These are phyloP conservation scores for Lamellibrachia satsuma DNA, from an alignment of 2,888 invertebrate genomes.

Conservation along the genomic window DNA sequence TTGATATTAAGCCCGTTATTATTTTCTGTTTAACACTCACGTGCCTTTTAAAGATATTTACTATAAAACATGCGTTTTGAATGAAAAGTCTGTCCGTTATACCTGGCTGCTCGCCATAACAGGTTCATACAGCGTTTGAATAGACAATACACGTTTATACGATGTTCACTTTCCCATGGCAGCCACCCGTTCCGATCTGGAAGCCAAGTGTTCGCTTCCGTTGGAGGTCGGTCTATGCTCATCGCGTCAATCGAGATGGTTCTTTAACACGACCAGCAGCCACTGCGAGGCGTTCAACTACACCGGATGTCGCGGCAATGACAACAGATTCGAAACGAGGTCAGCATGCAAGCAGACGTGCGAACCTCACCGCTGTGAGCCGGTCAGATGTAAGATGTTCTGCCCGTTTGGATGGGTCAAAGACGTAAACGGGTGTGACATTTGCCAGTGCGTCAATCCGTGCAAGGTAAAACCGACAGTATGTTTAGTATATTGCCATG, in stretches of 20 bases:
- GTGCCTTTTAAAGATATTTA: too few relatives aligned
- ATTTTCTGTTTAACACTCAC: too few relatives aligned
- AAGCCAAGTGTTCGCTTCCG: not conserved
- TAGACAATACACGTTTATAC: too few relatives aligned
- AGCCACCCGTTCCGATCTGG: not conserved
- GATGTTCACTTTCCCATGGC: not conserved
- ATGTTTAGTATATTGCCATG: not conserved
- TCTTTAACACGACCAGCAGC: not conserved
- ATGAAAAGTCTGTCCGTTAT: too few relatives aligned
- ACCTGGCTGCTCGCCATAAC: too few relatives aligned
- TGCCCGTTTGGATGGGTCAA: not conserved
- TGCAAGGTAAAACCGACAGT: not conserved
- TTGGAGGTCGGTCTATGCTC: not conserved
- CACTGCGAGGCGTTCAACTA: not conserved
- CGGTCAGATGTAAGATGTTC: not conserved
- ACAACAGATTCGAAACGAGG: constrained; percentile 19
- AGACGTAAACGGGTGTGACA: constrained; percentile 21
- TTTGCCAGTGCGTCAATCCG: constrained; percentile 23
- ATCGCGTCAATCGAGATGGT: not conserved
- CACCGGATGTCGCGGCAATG: constrained; percentile 17
- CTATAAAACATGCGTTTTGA: too few relatives aligned
- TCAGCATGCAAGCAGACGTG: constrained; percentile 10
- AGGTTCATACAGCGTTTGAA: too few relatives aligned
- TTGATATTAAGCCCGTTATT: too few relatives aligned
- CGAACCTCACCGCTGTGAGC: not conserved